Base-by-base conservation (phyloP, 2,888 invertebrate species). In the Strigamia transsilvanica region DNA sequence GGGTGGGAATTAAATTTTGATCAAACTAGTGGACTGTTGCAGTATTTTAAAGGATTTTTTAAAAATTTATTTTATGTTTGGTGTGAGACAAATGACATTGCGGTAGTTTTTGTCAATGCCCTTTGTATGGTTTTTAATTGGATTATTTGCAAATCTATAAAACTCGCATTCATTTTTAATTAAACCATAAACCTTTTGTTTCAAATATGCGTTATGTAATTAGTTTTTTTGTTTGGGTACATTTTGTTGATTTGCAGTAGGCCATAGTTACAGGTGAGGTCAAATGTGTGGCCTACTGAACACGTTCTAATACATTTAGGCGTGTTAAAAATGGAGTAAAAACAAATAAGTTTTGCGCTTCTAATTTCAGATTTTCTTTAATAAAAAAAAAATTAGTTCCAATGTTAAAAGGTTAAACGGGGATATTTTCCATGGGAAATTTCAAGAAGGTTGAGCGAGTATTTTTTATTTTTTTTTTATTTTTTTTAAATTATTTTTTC, bases 161-260 rank as follows among this genome's bases (percentile, higher is more conserved):
- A 78, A 41, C 32, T n/a, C 15, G 21, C 13, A 18, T 27, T 77
- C 13, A 12, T 38, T 38, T 0, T 1, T 38, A 38, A 38, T 38
- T 38, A 38, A 38, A 38, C 10, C 38, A 38, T 27, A 27, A 78
- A 15, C 78, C 78, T 38, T 78, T 78, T 41, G 41, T 41, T 78
- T 10, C n/a, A 78, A 7, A n/a, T 18, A n/a, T 78, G 27, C 21
- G 18, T 78, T 27, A 6, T n/a, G 4, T n/a, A 78, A n/a, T 78
- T n/a, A 78, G 4, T 10, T 38, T 41, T 78, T 78, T 78, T 78
- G 2, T 78, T 38, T 78, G 27, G 18, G 6, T 78, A 38, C 1
- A n/a, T 78, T 78, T 78, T 27, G 27, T 79, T 34, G 79, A 79
- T 41, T 79, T 79, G 38, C 41, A 79, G 38, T 13, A 46, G 79